Evolutionary conservation across 2,113 vertebrate genomes (phyloP).

Genomic region (Tricholaema leucomelas): DNA sequence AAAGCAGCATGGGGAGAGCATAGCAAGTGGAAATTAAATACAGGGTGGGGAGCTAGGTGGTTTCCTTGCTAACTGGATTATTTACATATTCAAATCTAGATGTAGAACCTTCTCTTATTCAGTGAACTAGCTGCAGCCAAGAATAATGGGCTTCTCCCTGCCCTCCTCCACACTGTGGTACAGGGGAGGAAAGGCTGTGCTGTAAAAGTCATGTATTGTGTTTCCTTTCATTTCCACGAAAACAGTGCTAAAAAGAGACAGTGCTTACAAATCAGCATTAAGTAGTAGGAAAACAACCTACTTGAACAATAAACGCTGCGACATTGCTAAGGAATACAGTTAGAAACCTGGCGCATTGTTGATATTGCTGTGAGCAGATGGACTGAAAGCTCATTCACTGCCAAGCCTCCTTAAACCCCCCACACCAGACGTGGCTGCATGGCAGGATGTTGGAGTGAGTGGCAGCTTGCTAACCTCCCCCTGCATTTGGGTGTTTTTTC

Average conservation of each 20-base stretch:
- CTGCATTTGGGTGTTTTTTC: neutral
- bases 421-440: neutral
- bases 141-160: neutral
- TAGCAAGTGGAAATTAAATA: constrained; percentile 36
- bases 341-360: constrained; percentile 34
- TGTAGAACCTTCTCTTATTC: neutral
- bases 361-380: constrained; percentile 61
- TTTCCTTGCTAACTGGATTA: neutral
- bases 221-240: neutral
- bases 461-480: neutral
- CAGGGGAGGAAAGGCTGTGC: neutral
- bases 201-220: neutral
- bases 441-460: neutral
- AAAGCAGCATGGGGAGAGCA: neutral
- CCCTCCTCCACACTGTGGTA: neutral
- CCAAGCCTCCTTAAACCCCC: constrained; percentile 9
- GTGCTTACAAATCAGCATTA: constrained; percentile 49
- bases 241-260: neutral
- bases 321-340: neutral
- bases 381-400: neutral
- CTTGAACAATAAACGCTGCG: constrained; percentile 18
- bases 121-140: neutral
- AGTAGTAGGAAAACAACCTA: constrained; percentile 36
- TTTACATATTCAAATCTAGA: constrained; percentile 28
- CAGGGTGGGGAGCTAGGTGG: neutral